Conservation (phyloP, 2,113 vertebrate species). For the Pelecanus crispus region DNA sequence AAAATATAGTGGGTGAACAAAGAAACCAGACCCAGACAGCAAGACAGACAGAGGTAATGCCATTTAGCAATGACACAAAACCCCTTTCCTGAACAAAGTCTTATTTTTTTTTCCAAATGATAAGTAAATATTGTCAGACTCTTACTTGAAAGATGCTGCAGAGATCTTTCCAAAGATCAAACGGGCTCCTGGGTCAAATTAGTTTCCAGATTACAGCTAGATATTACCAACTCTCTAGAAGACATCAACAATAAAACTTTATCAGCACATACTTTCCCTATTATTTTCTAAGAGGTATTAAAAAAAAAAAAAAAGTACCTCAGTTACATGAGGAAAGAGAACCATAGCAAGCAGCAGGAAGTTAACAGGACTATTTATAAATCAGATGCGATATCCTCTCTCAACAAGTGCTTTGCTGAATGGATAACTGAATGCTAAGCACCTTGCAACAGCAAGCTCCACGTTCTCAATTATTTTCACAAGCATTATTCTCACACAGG, state of each 20-base stretch:
- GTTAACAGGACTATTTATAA: neutral
- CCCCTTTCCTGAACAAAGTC: neutral
- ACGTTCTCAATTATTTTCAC: neutral
- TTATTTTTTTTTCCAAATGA: neutral
- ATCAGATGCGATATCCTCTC: neutral
- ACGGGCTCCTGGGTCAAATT: neutral
- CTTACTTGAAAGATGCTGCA: neutral
- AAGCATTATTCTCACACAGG: neutral
- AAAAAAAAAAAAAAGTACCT: neutral
- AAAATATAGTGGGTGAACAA: neutral
- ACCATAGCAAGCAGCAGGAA: neutral
- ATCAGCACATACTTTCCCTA: neutral
- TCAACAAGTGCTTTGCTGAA: neutral
- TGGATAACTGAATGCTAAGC: neutral
- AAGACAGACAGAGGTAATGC: neutral
- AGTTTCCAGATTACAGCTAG: neutral
- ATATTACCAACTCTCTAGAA: neutral
- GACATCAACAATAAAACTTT: neutral
- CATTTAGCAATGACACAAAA: neutral
- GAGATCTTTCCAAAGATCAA: neutral
- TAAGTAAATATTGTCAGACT: neutral
- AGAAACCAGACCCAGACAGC: neutral
- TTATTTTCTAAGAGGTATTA: neutral
- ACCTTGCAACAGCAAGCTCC: neutral
- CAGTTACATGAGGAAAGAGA: neutral